A percentile compares a stretch with the other conserved stretches of the same genome.
Evolutionary conservation across 2,888 invertebrate species (phyloP).

Genomic region (Caenorhabditis sp.): DNA sequence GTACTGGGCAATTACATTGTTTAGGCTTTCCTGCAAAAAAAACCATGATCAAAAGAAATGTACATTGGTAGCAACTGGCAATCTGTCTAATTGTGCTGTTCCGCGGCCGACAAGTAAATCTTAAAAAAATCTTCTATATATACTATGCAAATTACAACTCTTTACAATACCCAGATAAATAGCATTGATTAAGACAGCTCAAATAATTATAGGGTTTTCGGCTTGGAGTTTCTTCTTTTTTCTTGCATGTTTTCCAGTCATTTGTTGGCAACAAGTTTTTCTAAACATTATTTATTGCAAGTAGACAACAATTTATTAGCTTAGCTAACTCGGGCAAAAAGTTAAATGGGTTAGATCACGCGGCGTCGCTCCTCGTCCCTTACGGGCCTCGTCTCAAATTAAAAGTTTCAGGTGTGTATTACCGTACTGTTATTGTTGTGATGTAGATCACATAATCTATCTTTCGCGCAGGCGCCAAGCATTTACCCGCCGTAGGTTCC

Average conservation of each 20-base stretch:
- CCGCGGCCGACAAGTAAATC: constrained; percentile 22
- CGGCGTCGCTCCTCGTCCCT: no score
- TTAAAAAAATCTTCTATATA: constrained; percentile 14
- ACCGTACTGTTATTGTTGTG: no score
- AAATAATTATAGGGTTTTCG: constrained; percentile 14
- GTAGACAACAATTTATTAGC: no score
- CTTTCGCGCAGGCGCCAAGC: no score
- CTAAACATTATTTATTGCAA: constrained; percentile 34
- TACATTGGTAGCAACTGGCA: constrained; percentile 15
- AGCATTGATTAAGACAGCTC: constrained; percentile 31
- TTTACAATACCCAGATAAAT: neutral
- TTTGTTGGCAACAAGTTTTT: constrained; percentile 39
- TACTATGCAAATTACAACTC: neutral
- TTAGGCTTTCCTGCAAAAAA: neutral
- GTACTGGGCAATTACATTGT: constrained; percentile 41
- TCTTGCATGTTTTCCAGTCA: constrained; percentile 64
- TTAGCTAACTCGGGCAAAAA: no score
- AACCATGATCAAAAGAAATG: neutral
- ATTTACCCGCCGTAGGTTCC: no score
- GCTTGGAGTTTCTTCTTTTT: neutral
- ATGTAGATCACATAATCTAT: no score
- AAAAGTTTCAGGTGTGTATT: no score
- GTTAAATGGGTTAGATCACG: no score
- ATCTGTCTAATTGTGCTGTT: constrained; percentile 34
- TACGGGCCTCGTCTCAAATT: no score